Conservation (phyloP, 2,113 vertebrate genomes). For the Dipodomys stephensi region DNA sequence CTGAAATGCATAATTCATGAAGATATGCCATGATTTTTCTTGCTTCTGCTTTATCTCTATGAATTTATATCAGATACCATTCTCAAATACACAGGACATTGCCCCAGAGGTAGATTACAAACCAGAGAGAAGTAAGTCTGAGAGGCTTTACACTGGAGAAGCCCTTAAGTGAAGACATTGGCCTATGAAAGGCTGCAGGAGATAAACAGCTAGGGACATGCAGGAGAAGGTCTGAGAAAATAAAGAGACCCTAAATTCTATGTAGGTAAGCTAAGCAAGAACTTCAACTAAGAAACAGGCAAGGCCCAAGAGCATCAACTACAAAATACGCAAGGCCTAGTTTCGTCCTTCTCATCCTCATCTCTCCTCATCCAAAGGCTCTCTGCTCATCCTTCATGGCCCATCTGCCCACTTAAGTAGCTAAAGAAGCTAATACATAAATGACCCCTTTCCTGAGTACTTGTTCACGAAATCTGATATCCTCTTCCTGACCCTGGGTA, state of each 20-base stretch:
- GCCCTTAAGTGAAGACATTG: not conserved
- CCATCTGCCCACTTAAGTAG: not conserved
- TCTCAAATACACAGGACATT: not conserved
- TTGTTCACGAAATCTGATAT: not conserved
- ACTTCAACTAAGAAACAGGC: no score
- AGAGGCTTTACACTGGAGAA: not conserved
- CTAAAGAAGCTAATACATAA: not conserved
- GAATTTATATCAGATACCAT: not conserved
- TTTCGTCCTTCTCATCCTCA: not conserved
- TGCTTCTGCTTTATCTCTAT: not conserved
- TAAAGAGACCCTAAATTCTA: not conserved
- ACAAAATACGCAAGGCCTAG: not conserved
- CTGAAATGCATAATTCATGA: not conserved
- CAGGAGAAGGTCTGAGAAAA: not conserved
- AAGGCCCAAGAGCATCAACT: not conserved
- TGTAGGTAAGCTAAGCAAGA: no score
- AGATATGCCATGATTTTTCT: not conserved
- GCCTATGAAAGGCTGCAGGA: constrained; percentile 8
- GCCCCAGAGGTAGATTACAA: not conserved
- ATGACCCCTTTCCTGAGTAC: not conserved
- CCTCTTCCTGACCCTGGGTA: not conserved
- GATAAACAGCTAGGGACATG: not conserved
- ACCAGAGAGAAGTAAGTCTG: not conserved
- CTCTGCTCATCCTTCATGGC: not conserved
- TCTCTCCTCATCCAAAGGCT: not conserved